A percentile compares a stretch with the other conserved stretches of the same genome.
Conservation (phyloP, 2,888 invertebrate species). For the Dasysyrphus tricinctus region DNA sequence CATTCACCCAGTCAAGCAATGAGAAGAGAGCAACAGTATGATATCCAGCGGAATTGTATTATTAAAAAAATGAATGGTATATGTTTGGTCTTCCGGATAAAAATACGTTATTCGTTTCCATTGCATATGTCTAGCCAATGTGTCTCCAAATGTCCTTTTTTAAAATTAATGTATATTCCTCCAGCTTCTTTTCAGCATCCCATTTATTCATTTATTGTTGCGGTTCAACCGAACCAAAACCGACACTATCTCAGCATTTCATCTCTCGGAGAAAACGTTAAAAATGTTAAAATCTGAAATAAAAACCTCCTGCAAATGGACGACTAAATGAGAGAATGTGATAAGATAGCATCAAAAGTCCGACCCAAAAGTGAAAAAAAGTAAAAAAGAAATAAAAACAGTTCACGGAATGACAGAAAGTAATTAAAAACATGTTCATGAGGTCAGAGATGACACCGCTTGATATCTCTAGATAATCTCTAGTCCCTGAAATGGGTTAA, state of each 20-base stretch:
- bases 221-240: conserved; percentile 48
- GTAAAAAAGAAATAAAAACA: conserved; percentile 25
- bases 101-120: conserved; percentile 47
- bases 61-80: conserved; percentile 44
- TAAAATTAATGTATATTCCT: conserved; percentile 71
- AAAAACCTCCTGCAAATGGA: conserved; percentile 40
- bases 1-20: too few relatives aligned
- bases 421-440: conserved; percentile 74
- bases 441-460: conserved; percentile 71
- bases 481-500: conserved; percentile 69
- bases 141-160: conserved; percentile 73
- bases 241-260: conserved; percentile 59
- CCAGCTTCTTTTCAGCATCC: conserved; percentile 36
- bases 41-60: conserved; percentile 5
- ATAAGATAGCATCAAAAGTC: conserved; percentile 59
- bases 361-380: conserved; percentile 37
- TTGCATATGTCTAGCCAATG: conserved; percentile 67
- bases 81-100: conserved; percentile 38
- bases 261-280: conserved; percentile 38
- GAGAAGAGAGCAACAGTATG: neutral
- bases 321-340: conserved; percentile 47
- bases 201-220: conserved; percentile 46
- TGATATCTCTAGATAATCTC: conserved; percentile 46
- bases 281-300: conserved; percentile 12
- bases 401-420: conserved; percentile 68